Base-by-base conservation (phyloP, 2,113 vertebrate genomes). In the Clarias macrocephalus region DNA sequence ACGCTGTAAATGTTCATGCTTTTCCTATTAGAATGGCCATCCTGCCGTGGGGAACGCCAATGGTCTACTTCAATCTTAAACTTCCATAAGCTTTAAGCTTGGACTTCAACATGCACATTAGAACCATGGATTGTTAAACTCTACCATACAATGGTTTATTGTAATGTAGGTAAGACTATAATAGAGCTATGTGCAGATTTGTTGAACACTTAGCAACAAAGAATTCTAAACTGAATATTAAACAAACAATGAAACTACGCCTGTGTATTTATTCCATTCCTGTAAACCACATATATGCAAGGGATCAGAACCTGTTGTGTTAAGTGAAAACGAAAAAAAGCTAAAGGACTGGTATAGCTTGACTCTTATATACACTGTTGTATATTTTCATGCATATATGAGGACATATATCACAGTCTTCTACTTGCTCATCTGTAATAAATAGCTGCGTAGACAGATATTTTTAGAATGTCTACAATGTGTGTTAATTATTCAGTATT, bases 1-100 rank as follows among this genome's bases (percentile, higher is more conserved):
- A 63, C 84, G 21, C 30, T 70, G 42, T 37, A 82, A 83, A 59
- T 8, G 15, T 85, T 85, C 75, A 87, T 65, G 54, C 28, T 76
- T 65, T 86, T 84, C 75, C 75, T 65, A 68, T 10, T 23, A 25
- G 48, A 68, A 56, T 42, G 63, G 25, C 52, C 82, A 62, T 63
- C 60, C 57, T 37, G 13, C 52, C 12, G 52, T 16, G 30, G 30
- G 52, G 28, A 57, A 54, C 3, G 28, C 68, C 52, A 57, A 68
- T 52, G 68, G 28, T 4, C 76, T 48, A 42, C 60, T 80, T 80
- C 37, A 4, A 16, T 70, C 30, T 54, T 66, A 52, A 48, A 66
- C 21, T 37, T 13, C 28, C 18, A 37, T 84, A 21, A 72, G 42
- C 42, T 42, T 42, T 42, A 75, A 75, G 52, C 10, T 16, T 33